Base-by-base conservation (phyloP, 2,888 invertebrate genomes). In the Epirrhoe alternata region DNA sequence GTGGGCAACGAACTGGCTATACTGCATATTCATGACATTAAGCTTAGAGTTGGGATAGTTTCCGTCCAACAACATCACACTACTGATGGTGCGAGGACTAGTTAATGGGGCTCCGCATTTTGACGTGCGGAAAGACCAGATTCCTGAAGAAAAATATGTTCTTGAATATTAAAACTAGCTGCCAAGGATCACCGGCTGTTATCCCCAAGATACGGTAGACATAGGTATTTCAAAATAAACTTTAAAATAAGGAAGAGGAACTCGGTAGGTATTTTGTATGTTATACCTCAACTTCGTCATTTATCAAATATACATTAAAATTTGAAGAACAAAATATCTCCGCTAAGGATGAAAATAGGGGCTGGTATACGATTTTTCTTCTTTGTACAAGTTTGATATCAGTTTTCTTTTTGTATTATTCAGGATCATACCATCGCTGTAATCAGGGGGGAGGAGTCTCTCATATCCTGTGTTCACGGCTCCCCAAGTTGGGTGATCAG, bases 1-100 rank as follows among this genome's bases (percentile, higher is more conserved):
- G 69, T 97, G 97, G 0, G 96, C 94, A 8, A 97, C 83, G 76
- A 97, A 96, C 81, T 97, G 97, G 0, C 97, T 96, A 86, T 97
- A 97, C 84, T 97, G 96, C 96, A 96, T 96, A 62, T 96, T 89
- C 78, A 97, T 90, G 53, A 97, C 85, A 58, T 96, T 96, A 76
- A 94, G 94, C 0, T 94, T 93, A 0, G 83, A 74, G 82, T 96
- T 96, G 12, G 95, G 95, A 53, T 93, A 90, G 79, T 94, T 94
- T 0, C 88, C 88, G 70, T 95, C 95, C 0, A 90, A 81, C 47
- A 97, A 92, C 0, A 97, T 79, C 0, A 86, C 83, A 5, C 94
- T 89, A 62, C 97, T 97, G 49, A 97, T 94, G 7, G 92, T 82
- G 45, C 97, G 94, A 0, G 97, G 94, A 66, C 95, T 95, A 0